These are phyloP conservation scores for Ectropis grisescens DNA, from an alignment of 1,140 invertebrate genomes.

Conservation along the genomic window DNA sequence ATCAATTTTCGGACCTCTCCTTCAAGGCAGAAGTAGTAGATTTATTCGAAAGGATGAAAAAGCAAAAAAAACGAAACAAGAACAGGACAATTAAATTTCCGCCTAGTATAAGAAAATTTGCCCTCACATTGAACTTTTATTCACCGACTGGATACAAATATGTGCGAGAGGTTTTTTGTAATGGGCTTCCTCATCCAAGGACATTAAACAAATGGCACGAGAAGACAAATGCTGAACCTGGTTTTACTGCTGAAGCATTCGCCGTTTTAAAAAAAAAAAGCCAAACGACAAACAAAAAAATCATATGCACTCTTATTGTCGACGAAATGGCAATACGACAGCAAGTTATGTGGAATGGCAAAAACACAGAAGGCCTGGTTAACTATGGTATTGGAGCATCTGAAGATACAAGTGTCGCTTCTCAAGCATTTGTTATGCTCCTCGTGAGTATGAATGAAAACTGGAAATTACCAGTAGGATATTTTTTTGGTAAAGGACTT, in stretches of 20 bases:
- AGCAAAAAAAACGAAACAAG: too few relatives aligned
- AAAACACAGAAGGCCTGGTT: constrained; percentile 15
- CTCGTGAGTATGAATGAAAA: constrained; percentile 6
- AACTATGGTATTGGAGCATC: constrained; percentile 19
- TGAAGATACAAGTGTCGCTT: constrained; percentile 1
- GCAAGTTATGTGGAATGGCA: constrained; percentile 8
- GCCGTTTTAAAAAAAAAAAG: too few relatives aligned
- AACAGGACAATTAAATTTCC: too few relatives aligned
- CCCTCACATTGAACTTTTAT: constrained; percentile 13
- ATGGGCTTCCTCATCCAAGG: constrained; percentile 9
- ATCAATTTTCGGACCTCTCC: too few relatives aligned
- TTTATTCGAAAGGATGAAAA: too few relatives aligned
- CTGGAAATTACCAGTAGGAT: constrained; percentile 16
- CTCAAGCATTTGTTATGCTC: constrained; percentile 7
- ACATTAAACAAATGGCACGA: constrained; percentile 10
- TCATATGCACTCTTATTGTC: constrained; percentile 21
- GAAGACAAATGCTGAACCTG: constrained; percentile 7
- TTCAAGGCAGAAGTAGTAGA: too few relatives aligned
- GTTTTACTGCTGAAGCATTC: constrained; percentile 11
- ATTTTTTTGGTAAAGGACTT: constrained; percentile 7
- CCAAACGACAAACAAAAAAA: constrained; percentile 11
- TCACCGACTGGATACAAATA: constrained; percentile 13
- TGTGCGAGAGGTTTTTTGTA: constrained; percentile 6
- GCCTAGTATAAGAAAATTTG: constrained; percentile 8
- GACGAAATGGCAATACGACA: constrained; percentile 22